Base-by-base conservation (phyloP, 2,113 vertebrate genomes). In the Caranx melampygus region DNA sequence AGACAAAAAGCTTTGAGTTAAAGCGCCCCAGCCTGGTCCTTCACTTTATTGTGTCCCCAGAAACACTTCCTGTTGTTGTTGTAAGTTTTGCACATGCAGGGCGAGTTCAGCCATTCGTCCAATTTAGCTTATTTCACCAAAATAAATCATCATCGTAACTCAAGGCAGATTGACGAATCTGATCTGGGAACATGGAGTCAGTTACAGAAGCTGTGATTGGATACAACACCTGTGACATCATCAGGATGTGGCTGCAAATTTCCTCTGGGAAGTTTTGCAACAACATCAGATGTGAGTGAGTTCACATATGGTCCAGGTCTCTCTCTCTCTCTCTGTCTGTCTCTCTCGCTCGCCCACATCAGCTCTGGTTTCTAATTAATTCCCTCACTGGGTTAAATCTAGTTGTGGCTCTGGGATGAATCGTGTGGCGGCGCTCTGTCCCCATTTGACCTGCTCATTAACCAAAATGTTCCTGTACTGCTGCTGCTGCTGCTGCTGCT, bases 361-460 rank as follows among this genome's bases (percentile, higher is more conserved):
- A 3, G 13, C 42, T 44, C 6, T 20, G 45, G 54, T 75, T 84
- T 83, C 52, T 75, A 67, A 85, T 84, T 69, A 72, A 80, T 79
- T 81, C 37, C 31, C 42, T 79, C 44, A 72, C 37, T 49, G 78
- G 37, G 37, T 66, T 72, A 71, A 75, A 26, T 83, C 18, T 68
- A 60, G 49, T 58, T 79, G 42, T 79, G 71, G 49, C 77, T 37
- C 6, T 82, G 78, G 26, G 26, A 26, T 26, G 26, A 26, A 85
- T 89, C 82, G 83, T 55, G 58, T 70, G 34, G 26, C 66, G 59
- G 68, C 34, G 61, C 16, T 6, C 21, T 58, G 58, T 86, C 88
- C 89, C 67, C 15, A n/a, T 13, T 6, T 78, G 72, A 81, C 75
- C 81, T 47, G 31, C 49, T 35, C 33, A 37, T 75, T 85, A 57